Conservation (phyloP, 2,797 vertebrate species). For the Salarias fasciatus region DNA sequence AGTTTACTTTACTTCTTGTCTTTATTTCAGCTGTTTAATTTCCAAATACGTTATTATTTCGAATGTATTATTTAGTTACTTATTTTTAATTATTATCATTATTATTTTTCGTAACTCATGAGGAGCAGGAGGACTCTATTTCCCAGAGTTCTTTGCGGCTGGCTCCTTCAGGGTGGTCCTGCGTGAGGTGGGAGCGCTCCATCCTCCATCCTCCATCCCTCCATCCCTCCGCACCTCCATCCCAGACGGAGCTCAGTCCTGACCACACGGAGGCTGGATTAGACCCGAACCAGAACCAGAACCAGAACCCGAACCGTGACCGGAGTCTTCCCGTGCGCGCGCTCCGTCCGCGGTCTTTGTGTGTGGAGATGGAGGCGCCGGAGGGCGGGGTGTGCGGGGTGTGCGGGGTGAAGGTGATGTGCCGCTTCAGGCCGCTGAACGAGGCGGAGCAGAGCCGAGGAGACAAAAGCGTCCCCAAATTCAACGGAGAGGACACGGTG, state of each 20-base stretch:
- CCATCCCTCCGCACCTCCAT: background rate
- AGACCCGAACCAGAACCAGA: too few species aligned
- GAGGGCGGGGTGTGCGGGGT: constrained; percentile 95
- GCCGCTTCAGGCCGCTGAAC: constrained; percentile 93
- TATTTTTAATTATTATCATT: too few species aligned
- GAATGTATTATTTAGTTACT: too few species aligned
- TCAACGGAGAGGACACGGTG: constrained; percentile 93
- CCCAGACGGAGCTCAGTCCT: background rate
- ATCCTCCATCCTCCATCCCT: background rate
- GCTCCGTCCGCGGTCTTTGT: too few species aligned
- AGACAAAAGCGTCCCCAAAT: constrained; percentile 91
- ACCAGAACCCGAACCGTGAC: background rate
- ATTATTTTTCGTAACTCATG: too few species aligned
- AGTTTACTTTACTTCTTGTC: too few species aligned
- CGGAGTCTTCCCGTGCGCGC: background rate
- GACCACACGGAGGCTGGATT: background rate
- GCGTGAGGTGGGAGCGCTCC: constrained; percentile 25
- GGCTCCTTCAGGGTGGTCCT: constrained; percentile 27
- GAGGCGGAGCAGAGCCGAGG: constrained; percentile 90
- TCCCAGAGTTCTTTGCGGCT: constrained; percentile 55
- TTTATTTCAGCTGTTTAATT: too few species aligned
- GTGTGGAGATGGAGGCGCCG: constrained; percentile 80
- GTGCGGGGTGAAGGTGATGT: constrained; percentile 97
- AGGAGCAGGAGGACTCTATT: constrained; percentile 18
- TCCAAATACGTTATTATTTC: too few species aligned